Evolutionary conservation across 2,113 vertebrate species (phyloP).

Genomic region (Emydura subglobosa): DNA sequence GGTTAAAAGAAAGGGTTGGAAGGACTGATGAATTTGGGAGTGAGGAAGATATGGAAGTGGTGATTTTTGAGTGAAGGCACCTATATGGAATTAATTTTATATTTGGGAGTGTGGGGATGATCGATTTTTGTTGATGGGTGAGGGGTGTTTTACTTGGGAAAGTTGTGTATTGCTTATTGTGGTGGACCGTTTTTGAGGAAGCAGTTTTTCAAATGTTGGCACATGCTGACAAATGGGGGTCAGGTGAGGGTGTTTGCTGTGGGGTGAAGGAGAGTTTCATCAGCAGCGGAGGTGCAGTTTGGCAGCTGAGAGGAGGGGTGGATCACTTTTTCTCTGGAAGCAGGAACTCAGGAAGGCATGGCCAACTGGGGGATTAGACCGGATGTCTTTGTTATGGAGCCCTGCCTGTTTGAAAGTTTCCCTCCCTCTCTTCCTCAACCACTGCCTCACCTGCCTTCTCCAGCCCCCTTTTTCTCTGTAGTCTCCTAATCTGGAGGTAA

Average conservation of each 20-base stretch:
- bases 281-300: not conserved
- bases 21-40: not conserved
- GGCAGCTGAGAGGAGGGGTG: not conserved
- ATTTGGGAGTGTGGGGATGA: not conserved
- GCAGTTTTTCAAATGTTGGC: not conserved
- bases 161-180: not conserved
- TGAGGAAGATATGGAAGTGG: accelerated
- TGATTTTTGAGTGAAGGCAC: not conserved
- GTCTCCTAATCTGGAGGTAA: constrained; percentile 62
- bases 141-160: not conserved
- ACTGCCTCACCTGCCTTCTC: constrained; percentile 6
- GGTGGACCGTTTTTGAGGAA: not conserved
- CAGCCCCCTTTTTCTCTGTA: constrained; percentile 4
- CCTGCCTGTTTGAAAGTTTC: not conserved
- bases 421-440: not conserved
- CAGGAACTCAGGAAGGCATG: not conserved
- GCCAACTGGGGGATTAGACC: not conserved
- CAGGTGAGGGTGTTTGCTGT: not conserved
- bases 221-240: not conserved
- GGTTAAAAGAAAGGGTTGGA: accelerated
- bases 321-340: not conserved
- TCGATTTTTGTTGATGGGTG: accelerated
- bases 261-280: not conserved
- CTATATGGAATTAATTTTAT: not conserved
- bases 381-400: not conserved